Evolutionary conservation across 2,797 vertebrate species (phyloP).

Genomic region (Enteromius afrohamiltoni): DNA sequence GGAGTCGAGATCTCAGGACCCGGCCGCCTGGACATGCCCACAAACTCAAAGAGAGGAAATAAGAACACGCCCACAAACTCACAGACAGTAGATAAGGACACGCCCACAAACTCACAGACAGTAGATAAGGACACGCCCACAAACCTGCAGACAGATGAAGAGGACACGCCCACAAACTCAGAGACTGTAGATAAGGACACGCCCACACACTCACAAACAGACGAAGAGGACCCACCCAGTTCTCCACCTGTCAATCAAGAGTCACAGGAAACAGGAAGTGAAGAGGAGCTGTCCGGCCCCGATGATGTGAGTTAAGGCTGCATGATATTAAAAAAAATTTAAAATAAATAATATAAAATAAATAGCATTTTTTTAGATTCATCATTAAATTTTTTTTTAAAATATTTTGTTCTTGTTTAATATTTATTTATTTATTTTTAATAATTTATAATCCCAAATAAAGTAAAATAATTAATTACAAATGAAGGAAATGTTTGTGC

Average conservation of each 20-base stretch:
- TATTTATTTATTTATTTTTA: too few relatives aligned
- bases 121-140: not conserved
- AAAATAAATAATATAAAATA: not conserved
- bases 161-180: not conserved
- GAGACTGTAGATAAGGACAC: not conserved
- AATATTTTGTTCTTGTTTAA: too few relatives aligned
- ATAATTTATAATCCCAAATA: too few relatives aligned
- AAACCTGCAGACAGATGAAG: rapidly evolving
- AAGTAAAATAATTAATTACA: too few relatives aligned
- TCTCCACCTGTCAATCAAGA: constrained; percentile 56
- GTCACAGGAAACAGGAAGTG: constrained; percentile 61
- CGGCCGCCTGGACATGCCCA: constrained; percentile 47
- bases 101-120: not conserved
- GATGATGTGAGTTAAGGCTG: constrained; percentile 83
- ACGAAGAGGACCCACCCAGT: not conserved
- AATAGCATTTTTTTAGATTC: too few relatives aligned
- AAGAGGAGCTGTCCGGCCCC: constrained; percentile 75
- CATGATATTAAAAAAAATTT: not conserved
- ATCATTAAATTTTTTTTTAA: too few relatives aligned
- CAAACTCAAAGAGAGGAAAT: not conserved
- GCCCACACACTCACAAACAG: not conserved
- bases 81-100: rapidly evolving
- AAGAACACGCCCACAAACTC: not conserved
- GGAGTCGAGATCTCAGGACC: constrained; percentile 82
- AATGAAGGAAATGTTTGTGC: too few relatives aligned